Conservation (phyloP, 2,888 invertebrate genomes). For the Zhengitettix transpicula region DNA sequence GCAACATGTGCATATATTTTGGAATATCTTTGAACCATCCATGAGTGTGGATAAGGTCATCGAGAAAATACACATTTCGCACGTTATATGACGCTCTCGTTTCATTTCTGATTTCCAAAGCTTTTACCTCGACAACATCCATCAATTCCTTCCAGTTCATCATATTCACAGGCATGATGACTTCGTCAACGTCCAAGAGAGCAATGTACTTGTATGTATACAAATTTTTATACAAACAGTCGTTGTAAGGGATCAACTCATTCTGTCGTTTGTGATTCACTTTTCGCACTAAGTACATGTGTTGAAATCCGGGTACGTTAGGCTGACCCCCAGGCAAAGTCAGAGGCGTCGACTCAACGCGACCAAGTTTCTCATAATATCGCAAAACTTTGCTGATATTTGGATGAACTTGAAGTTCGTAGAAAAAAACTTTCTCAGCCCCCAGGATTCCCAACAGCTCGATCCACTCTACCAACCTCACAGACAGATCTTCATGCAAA, state of each 20-base stretch:
- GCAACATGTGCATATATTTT: conserved; percentile 82
- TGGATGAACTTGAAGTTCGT: conserved; percentile 72
- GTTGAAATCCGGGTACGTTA: conserved; percentile 74
- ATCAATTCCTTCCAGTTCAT: conserved; percentile 61
- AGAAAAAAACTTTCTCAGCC: conserved; percentile 82
- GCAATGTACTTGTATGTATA: conserved; percentile 79
- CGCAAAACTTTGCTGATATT: conserved; percentile 71
- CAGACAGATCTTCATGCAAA: conserved; percentile 76
- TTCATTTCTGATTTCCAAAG: conserved; percentile 46
- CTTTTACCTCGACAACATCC: conserved; percentile 49
- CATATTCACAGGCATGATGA: conserved; percentile 73
- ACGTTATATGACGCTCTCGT: conserved; percentile 71
- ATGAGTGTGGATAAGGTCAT: conserved; percentile 66
- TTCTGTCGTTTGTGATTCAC: conserved; percentile 87
- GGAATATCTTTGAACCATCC: conserved; percentile 67
- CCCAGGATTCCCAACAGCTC: conserved; percentile 73
- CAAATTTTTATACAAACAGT: conserved; percentile 85
- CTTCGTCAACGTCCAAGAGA: conserved; percentile 86
- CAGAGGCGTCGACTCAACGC: conserved; percentile 59
- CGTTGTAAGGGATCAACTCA: conserved; percentile 91
- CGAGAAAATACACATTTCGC: conserved; percentile 82
- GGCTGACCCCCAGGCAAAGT: conserved; percentile 81
- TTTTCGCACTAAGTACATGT: conserved; percentile 77
- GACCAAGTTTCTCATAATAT: conserved; percentile 44
- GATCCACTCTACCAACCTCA: conserved; percentile 85